Percentiles rank a stretch among this genome's conserved stretches.
Evolutionary conservation across 2,113 vertebrate genomes (phyloP).

Genomic region (Falco punctatus): DNA sequence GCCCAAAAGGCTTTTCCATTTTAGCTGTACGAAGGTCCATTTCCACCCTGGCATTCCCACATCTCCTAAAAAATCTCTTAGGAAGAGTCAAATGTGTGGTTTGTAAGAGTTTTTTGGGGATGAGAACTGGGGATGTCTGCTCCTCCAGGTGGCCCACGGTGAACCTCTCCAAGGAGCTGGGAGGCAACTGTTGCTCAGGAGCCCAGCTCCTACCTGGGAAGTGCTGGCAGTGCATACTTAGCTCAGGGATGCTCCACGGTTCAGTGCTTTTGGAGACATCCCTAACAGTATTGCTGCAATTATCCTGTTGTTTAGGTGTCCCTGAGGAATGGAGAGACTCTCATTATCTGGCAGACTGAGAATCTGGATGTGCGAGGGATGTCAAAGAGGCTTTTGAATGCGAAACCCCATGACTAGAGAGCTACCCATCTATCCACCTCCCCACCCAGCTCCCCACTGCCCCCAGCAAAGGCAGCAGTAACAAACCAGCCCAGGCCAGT

Average conservation of each 20-base stretch:
- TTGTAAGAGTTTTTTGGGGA: accelerated
- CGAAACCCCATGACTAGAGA: background rate
- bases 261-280: background rate
- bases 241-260: background rate
- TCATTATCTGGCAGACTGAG: background rate
- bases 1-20: background rate
- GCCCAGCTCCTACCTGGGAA: background rate
- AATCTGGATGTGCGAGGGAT: background rate
- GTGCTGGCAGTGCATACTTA: accelerated
- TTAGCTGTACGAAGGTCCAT: background rate
- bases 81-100: background rate
- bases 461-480: background rate
- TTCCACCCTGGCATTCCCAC: background rate
- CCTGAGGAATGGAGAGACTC: background rate
- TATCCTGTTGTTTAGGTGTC: background rate
- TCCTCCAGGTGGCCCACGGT: background rate
- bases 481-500: background rate
- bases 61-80: background rate
- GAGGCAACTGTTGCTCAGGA: background rate
- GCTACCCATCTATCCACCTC: background rate
- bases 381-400: background rate
- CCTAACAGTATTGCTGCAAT: background rate
- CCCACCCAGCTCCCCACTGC: background rate
- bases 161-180: background rate
- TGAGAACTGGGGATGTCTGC: background rate